phyloP scores from a whole-genome alignment of 2,888 invertebrate genomes.

The Endotricha flammealis region DNA sequence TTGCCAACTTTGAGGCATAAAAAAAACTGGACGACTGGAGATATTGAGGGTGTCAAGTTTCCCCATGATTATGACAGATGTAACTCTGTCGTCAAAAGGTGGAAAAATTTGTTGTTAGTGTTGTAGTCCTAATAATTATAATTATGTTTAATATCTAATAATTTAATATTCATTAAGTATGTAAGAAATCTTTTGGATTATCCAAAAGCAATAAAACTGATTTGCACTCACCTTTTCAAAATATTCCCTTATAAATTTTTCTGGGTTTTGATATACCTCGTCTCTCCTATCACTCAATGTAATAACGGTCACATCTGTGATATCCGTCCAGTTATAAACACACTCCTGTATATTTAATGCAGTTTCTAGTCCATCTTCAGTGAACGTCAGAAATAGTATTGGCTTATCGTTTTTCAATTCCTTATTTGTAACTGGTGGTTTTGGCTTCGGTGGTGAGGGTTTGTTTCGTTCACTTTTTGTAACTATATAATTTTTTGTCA shows the following conservation, averaged over 20 bases:
- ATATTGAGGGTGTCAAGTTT: too few species aligned
- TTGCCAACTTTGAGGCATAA: too few species aligned
- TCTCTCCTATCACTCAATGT: conserved; percentile 69
- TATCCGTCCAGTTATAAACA: conserved; percentile 63
- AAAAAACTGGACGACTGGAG: too few species aligned
- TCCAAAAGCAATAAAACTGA: too few species aligned
- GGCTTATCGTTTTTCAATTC: conserved; percentile 42
- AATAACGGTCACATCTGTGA: conserved; percentile 51
- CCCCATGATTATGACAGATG: too few species aligned
- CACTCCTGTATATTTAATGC: conserved; percentile 67
- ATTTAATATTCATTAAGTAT: too few species aligned
- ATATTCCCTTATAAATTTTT: conserved; percentile 75
- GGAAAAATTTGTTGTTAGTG: too few species aligned
- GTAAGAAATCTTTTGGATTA: too few species aligned
- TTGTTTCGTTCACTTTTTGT: conserved; percentile 43
- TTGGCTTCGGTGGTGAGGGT: conserved; percentile 37
- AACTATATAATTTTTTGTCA: conserved; percentile 47
- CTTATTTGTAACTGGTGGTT: conserved; percentile 29
- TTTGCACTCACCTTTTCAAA: conserved; percentile 67
- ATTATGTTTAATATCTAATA: too few species aligned
- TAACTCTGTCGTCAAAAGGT: too few species aligned
- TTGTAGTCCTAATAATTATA: conserved; percentile 4
- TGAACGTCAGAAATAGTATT: conserved; percentile 72
- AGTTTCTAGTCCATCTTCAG: conserved; percentile 69
- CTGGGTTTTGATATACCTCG: conserved; percentile 72